These are phyloP conservation scores for Lissonota sp. DNA, from an alignment of 2,888 invertebrate species.

Conservation along the genomic window DNA sequence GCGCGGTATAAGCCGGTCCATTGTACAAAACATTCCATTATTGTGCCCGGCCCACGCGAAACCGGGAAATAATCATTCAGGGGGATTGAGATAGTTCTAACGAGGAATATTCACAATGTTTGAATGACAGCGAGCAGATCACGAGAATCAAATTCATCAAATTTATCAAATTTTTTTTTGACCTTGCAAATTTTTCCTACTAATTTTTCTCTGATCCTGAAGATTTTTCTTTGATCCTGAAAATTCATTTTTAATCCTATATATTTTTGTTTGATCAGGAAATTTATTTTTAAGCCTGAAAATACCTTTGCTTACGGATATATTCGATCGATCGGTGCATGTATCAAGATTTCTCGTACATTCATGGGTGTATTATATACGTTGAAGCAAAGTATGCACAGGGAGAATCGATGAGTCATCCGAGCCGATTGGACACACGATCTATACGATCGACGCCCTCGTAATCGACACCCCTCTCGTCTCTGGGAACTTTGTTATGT, in stretches of 20 bases:
- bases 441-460: constrained; percentile 63
- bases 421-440: constrained; percentile 56
- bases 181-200: no score
- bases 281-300: no score
- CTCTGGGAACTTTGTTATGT: constrained; percentile 19
- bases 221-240: background rate
- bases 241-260: background rate
- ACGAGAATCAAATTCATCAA: no score
- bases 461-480: constrained; percentile 59
- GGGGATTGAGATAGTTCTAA: background rate
- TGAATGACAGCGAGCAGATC: no score
- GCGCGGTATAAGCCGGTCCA: constrained; percentile 37
- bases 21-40: constrained; percentile 38
- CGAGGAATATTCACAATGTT: background rate
- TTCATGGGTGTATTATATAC: background rate
- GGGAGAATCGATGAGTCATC: constrained; percentile 57
- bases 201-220: no score
- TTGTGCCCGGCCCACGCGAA: constrained; percentile 46
- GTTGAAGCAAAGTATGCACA: background rate
- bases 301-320: background rate
- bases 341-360: constrained; percentile 11
- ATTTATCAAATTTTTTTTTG: no score
- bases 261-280: no score
- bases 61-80: background rate
- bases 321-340: background rate